Evolutionary conservation across 35 echinoderm and acorn worm species (phyloP).

Genomic region (Chiridota heheva): DNA sequence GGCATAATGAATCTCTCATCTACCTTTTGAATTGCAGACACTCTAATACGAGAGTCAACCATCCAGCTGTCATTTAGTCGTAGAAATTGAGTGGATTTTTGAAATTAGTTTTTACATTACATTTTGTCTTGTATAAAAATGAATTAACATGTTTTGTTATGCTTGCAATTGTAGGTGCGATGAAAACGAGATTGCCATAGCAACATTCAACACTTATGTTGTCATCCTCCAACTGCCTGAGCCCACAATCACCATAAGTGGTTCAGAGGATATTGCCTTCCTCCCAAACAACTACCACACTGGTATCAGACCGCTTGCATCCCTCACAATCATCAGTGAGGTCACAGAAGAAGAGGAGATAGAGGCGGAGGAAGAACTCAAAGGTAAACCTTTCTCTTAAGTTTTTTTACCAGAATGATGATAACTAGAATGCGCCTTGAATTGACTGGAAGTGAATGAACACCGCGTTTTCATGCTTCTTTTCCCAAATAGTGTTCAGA

Average conservation of each 20-base stretch:
- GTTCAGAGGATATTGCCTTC: slow-evolving; percentile 62
- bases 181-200: slow-evolving; percentile 61
- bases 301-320: slow-evolving; percentile 67
- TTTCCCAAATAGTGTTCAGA: too few species aligned
- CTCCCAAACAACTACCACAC: slow-evolving; percentile 45
- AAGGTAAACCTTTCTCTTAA: neutral
- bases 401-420: neutral
- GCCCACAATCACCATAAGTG: slow-evolving; percentile 73
- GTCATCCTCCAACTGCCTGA: slow-evolving; percentile 69
- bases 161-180: slow-evolving; percentile 82
- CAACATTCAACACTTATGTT: slow-evolving; percentile 64
- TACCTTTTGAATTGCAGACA: too few species aligned
- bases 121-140: too few species aligned
- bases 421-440: too few species aligned
- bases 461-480: too few species aligned
- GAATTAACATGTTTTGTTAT: too few species aligned
- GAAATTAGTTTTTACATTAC: too few species aligned
- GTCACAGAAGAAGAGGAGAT: slow-evolving; percentile 47
- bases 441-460: too few species aligned
- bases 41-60: too few species aligned
- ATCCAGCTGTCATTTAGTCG: too few species aligned
- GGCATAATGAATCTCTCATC: too few species aligned
- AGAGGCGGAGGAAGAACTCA: slow-evolving; percentile 57
- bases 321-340: slow-evolving; percentile 64
- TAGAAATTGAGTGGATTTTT: too few species aligned